A percentile compares a stretch with the other conserved stretches of the same genome.
Evolutionary conservation across 2,113 vertebrate genomes (phyloP).

Genomic region (Danio rerio): DNA sequence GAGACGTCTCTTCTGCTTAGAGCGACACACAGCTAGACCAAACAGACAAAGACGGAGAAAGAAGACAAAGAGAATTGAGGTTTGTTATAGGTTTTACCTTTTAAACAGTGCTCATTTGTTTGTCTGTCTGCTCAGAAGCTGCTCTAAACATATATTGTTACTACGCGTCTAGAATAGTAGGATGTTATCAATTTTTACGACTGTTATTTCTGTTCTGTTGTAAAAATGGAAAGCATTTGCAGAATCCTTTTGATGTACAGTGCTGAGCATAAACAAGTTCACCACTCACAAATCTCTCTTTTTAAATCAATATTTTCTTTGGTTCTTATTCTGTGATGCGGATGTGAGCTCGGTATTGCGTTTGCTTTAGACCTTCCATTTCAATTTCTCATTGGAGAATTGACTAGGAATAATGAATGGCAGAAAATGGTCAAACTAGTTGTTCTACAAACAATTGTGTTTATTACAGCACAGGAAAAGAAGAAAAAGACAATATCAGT

Average conservation of each 20-base stretch:
- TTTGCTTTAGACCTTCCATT: no score
- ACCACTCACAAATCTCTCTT: no score
- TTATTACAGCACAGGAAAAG: no score
- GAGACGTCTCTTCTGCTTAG: constrained; percentile 30
- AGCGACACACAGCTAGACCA: not conserved
- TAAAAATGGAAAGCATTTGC: not conserved
- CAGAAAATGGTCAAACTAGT: no score
- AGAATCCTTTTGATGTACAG: not conserved
- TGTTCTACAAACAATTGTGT: no score
- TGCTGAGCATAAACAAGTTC: no score
- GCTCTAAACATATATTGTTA: not conserved
- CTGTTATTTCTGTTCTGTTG: not conserved
- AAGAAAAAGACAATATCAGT: no score
- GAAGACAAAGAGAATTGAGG: not conserved
- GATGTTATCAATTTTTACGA: not conserved
- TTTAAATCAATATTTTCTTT: no score
- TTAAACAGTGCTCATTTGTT: not conserved
- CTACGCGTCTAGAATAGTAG: not conserved
- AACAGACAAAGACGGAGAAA: not conserved
- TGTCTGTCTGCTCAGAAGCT: not conserved
- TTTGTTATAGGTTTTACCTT: not conserved
- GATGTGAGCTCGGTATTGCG: no score
- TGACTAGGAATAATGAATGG: no score
- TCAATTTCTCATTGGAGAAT: no score
- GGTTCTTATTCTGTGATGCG: no score